Evolutionary conservation across 2,888 invertebrate genomes (phyloP).

Genomic region (Drosophila buzzatii): DNA sequence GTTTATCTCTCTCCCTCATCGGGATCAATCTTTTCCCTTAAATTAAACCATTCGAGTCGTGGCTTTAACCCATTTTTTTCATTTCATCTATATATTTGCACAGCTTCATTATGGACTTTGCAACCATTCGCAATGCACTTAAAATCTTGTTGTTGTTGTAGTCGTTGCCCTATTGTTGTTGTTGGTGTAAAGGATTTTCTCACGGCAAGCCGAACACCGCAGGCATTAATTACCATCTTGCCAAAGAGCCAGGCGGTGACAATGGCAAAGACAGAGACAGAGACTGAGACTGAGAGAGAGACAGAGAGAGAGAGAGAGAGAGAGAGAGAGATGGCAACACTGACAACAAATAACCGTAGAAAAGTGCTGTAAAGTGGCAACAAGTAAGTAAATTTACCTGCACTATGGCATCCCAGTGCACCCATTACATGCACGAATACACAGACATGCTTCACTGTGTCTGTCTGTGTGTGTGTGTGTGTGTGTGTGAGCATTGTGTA

Average conservation of each 20-base stretch:
- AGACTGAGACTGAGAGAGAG: neutral
- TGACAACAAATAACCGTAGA: conserved; percentile 10
- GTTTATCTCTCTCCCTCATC: neutral
- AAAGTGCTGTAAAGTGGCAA: conserved; percentile 41
- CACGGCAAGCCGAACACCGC: conserved; percentile 15
- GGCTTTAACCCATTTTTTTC: neutral
- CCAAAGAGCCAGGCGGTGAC: conserved; percentile 4
- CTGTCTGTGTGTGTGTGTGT: neutral
- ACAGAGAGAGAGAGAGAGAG: neutral
- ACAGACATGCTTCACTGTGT: neutral
- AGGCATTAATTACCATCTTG: conserved; percentile 19
- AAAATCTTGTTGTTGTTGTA: neutral
- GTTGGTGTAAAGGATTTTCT: conserved; percentile 9
- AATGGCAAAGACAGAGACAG: neutral
- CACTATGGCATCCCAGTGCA: conserved; percentile 8
- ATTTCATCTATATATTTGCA: neutral
- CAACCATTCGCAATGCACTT: neutral
- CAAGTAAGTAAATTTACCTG: conserved; percentile 24
- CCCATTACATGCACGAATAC: conserved; percentile 6
- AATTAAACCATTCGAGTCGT: neutral
- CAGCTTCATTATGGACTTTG: neutral
- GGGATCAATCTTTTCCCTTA: neutral
- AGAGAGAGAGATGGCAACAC: neutral
- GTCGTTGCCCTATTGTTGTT: neutral
- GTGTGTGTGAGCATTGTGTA: neutral